Evolutionary conservation across 2,113 vertebrate genomes (phyloP).

Genomic region (Paradoxurus hermaphroditus): DNA sequence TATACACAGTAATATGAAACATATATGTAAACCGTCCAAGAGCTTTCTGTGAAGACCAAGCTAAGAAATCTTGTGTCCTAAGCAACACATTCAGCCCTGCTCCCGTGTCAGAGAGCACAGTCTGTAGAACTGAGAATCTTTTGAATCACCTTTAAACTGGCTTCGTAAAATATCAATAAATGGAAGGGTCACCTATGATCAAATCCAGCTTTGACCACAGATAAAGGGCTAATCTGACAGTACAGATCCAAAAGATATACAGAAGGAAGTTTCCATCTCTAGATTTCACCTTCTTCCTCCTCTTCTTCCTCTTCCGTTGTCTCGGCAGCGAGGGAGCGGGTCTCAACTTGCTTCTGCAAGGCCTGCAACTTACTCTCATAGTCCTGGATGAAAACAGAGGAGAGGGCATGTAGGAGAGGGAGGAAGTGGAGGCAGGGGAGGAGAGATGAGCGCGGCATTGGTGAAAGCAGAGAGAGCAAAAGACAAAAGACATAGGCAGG

Average conservation of each 20-base stretch:
- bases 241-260: neutral
- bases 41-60: neutral
- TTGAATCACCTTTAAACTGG: neutral
- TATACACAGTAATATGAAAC: neutral
- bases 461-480: neutral
- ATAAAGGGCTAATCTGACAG: neutral
- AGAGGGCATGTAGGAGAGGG: constrained; percentile 80
- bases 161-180: neutral
- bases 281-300: constrained; percentile 90
- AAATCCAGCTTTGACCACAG: neutral
- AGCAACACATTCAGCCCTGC: neutral
- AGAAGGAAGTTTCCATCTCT: neutral
- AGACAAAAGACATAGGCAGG: neutral
- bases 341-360: constrained; percentile 98
- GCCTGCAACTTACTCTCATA: constrained; percentile 98
- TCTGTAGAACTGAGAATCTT: neutral
- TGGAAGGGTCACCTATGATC: neutral
- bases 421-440: constrained; percentile 18
- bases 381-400: constrained; percentile 88
- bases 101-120: neutral
- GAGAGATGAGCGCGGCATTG: neutral
- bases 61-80: neutral
- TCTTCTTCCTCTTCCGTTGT: constrained; percentile 95
- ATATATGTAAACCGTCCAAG: neutral
- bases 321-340: constrained; percentile 92